A percentile compares a stretch with the other conserved stretches of the same genome.
phyloP scores from a whole-genome alignment of 2,113 vertebrate species.

The Hymenochirus boettgeri region DNA sequence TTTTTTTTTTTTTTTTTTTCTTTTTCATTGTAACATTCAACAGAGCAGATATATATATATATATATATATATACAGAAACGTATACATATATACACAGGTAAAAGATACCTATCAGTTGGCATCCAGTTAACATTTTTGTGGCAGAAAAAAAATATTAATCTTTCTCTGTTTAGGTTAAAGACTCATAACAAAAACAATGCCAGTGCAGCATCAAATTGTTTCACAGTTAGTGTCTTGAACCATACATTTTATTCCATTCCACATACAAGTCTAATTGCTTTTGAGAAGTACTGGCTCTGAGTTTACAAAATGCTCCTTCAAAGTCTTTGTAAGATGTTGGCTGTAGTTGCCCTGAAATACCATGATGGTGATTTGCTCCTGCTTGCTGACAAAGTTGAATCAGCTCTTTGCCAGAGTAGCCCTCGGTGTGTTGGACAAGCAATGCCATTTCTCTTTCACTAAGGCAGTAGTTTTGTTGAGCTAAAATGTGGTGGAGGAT shows the following conservation, averaged over 20 bases:
- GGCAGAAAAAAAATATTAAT: background rate
- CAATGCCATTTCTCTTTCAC: constrained; percentile 76
- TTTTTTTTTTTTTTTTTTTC: background rate
- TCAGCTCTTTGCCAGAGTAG: constrained; percentile 78
- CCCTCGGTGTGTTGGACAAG: constrained; percentile 85
- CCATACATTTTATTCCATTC: constrained; percentile 94
- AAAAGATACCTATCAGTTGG: constrained; percentile 14
- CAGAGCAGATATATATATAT: constrained; percentile 27
- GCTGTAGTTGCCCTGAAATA: constrained; percentile 63
- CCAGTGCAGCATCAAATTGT: constrained; percentile 32
- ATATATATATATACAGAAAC: constrained; percentile 38
- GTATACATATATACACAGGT: constrained; percentile 23
- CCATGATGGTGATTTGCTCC: constrained; percentile 60
- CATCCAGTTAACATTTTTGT: constrained; percentile 20
- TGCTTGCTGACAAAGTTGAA: constrained; percentile 85
- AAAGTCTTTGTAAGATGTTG: constrained; percentile 81
- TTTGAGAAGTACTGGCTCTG: constrained; percentile 72
- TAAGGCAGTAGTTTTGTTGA: constrained; percentile 74
- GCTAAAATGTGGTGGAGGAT: constrained; percentile 81
- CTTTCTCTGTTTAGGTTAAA: constrained; percentile 16
- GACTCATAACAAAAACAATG: constrained; percentile 29
- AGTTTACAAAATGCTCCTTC: constrained; percentile 89
- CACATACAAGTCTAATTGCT: constrained; percentile 84
- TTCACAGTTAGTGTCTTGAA: constrained; percentile 58
- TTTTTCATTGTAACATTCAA: constrained; percentile 38